Base-by-base conservation (phyloP, 2,888 invertebrate genomes). In the Elaeidobius kamerunicus region DNA sequence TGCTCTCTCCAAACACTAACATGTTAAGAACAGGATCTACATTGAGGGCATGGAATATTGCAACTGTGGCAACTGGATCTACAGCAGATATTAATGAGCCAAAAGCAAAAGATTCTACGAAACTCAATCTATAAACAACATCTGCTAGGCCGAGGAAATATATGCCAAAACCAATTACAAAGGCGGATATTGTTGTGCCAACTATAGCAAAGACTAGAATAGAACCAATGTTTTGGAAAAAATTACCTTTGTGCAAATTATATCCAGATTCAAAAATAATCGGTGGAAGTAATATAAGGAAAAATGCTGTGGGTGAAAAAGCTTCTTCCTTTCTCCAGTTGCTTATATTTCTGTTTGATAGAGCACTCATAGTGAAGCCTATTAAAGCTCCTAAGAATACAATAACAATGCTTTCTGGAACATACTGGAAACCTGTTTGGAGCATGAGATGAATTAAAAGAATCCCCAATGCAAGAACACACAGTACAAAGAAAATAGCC, bases 261-360 rank as follows among this genome's bases (percentile, higher is more conserved):
- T 98, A 99, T 2, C 98, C 98, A 2, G 96, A 96, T 74, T 99
- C 99, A 77, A 99, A 99, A 64, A 99, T 99, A 49, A 99, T 99
- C 1, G 99, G 99, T 7, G 99, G 99, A 45, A 99, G 74, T 1
- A 99, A 79, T 2, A 99, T 91, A 45, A 99, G 79, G 69, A 99
- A 99, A 73, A 99, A 99, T 16, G 97, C 93, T 15, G 97, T 99
- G 0, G 99, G 98, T 5, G 96, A 95, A 69, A 99, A 96, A 0
- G 96, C 93, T 74, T 99, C 98, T 71, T 97, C 97, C 70, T 94
- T 91, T 69, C 92, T 84, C 95, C 95, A 96, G 70, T 95, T 93
- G 34, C 91, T 91, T 63, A 92, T 86, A 69, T 94, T 91, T 65
- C 85, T 82, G 63, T 87, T 87, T 1, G 91, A 91, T 79, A 95